Base-by-base conservation (phyloP, 2,797 vertebrate species). In the Malacoctenus gilli region DNA sequence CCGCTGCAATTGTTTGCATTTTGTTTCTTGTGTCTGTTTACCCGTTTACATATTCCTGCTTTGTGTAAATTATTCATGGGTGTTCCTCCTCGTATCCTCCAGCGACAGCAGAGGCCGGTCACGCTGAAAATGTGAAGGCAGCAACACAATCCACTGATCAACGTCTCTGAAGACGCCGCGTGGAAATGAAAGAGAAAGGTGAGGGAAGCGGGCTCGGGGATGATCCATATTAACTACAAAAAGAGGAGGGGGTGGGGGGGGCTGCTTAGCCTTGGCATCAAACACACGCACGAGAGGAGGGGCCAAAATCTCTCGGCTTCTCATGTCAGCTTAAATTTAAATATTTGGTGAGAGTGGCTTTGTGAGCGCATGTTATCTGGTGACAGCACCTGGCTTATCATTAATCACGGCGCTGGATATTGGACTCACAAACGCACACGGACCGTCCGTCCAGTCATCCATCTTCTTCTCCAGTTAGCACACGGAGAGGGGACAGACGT, bases 1-100 rank as follows among this genome's bases (percentile, higher is more conserved):
- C 76, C 59, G 50, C 72, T 51, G 51, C 72, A 52, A 83, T 76
- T 82, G 64, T 78, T 71, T 70, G 65, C 63, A 65, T 82, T 87
- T 88, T 83, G 65, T 80, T 83, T 79, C 67, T 76, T 62, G 73
- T 68, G 75, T 72, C 77, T 80, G 67, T 80, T 86, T 83, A 75
- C 41, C 50, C 60, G 28, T 71, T 87, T 59, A 72, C 66, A 80
- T 84, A 79, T 77, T 77, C 77, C 73, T 75, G 46, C 63, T 63
- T 8, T 36, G 30, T 1, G 57, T 85, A 73, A 83, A 86, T 85
- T 81, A 89, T 85, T 87, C 75, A 86, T 75, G 38, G 56, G 4
- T 83, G 73, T 70, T 80, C 64, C 56, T 60, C 60, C 84, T 61
- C 14, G 36, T 62, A 57, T 79, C 69, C 76, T 64, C 65, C 25